A percentile compares a stretch with the other conserved stretches of the same genome.
Evolutionary conservation across 2,113 vertebrate genomes (phyloP).

Genomic region (Caranx ignobilis): DNA sequence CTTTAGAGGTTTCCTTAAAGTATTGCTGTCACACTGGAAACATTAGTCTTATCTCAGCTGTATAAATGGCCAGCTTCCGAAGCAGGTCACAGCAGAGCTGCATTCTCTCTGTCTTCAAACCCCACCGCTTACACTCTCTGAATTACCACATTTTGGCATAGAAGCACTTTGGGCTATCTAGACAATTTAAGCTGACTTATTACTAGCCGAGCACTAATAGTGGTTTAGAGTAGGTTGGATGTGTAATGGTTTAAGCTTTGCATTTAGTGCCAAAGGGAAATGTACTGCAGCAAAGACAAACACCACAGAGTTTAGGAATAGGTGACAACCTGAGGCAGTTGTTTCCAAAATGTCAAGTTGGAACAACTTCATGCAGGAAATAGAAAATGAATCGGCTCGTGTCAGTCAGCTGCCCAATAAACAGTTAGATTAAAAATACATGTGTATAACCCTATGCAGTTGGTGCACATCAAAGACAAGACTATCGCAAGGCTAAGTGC

Average conservation of each 20-base stretch:
- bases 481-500: neutral
- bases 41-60: constrained; percentile 58
- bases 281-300: neutral
- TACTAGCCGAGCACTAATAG: constrained; percentile 15
- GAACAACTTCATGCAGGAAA: constrained; percentile 17
- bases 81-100: constrained; percentile 53
- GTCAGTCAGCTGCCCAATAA: constrained; percentile 27
- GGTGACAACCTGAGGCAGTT: constrained; percentile 25
- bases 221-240: constrained; percentile 25
- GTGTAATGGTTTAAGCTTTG: constrained; percentile 27
- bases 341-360: constrained; percentile 32
- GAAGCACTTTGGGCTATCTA: constrained; percentile 34
- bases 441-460: neutral
- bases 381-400: constrained; percentile 30
- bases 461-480: neutral
- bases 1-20: constrained; percentile 53
- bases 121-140: constrained; percentile 8
- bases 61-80: constrained; percentile 62
- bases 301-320: constrained; percentile 3
- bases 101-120: constrained; percentile 44
- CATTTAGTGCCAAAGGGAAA: constrained; percentile 10
- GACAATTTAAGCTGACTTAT: constrained; percentile 37
- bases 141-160: constrained; percentile 28
- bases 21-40: constrained; percentile 62
- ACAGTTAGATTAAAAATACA: neutral